A percentile compares a stretch with the other conserved stretches of the same genome.
Conservation (phyloP, 2,797 vertebrate genomes). For the Smutsia gigantea region DNA sequence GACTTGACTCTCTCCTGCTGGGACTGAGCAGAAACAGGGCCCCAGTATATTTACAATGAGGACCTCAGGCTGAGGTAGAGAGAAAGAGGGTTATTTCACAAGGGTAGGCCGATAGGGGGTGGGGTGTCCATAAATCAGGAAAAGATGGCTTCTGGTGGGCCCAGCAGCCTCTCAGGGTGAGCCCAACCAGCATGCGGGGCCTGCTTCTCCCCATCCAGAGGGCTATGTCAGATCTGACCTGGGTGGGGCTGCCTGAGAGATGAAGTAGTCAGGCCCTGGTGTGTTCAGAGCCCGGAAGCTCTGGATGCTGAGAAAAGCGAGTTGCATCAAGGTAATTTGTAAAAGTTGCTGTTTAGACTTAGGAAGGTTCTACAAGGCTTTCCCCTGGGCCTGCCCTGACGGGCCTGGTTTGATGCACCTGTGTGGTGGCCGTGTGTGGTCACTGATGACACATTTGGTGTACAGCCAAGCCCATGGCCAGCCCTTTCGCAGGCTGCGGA, state of each 20-base stretch:
- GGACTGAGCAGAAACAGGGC: neutral
- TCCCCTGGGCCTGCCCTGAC: neutral
- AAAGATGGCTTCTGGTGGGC: neutral
- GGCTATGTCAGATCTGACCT: neutral
- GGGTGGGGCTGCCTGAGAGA: neutral
- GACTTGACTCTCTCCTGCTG: no score
- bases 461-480: rapidly evolving
- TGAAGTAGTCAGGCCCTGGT: neutral
- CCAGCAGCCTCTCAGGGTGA: rapidly evolving
- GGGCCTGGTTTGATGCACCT: neutral
- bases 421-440: neutral
- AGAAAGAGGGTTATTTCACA: neutral
- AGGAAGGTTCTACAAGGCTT: neutral
- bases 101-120: neutral
- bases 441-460: neutral
- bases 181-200: rapidly evolving
- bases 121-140: neutral
- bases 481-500: rapidly evolving
- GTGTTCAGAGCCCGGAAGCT: neutral
- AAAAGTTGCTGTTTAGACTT: neutral
- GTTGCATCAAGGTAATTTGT: neutral
- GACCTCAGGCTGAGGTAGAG: neutral
- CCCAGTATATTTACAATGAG: neutral
- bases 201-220: neutral
- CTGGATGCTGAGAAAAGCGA: neutral